Conservation (phyloP, 2,797 vertebrate genomes). For the Oryzias sinensis region DNA sequence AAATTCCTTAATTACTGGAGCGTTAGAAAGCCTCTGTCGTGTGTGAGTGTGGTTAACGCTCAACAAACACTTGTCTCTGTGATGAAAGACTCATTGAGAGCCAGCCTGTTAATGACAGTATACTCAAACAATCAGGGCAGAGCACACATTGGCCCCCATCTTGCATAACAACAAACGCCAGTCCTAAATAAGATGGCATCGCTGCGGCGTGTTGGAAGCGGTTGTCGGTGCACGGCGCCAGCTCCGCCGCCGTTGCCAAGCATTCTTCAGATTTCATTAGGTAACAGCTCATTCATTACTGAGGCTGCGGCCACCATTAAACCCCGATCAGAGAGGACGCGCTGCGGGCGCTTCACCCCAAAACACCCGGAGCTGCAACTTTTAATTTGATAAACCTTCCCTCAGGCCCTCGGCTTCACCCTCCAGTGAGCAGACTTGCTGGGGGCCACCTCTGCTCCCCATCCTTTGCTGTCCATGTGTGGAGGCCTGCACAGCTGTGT, state of each 20-base stretch:
- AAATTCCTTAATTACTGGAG: no score
- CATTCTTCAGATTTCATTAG: conserved; percentile 76
- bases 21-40: conserved; percentile 15
- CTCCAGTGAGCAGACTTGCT: conserved; percentile 55
- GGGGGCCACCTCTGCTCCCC: conserved; percentile 35
- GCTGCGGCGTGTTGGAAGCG: conserved; percentile 56
- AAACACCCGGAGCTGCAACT: conserved; percentile 28
- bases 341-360: background rate
- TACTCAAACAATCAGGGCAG: conserved; percentile 60
- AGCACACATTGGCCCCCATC: conserved; percentile 49
- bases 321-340: conserved; percentile 51
- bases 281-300: conserved; percentile 75
- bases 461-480: conserved; percentile 43
- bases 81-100: conserved; percentile 22
- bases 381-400: conserved; percentile 49
- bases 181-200: conserved; percentile 66
- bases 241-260: conserved; percentile 60
- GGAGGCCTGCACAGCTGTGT: conserved; percentile 51
- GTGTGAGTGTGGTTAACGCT: conserved; percentile 25
- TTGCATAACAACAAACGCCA: conserved; percentile 48
- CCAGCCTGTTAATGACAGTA: conserved; percentile 56
- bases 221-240: conserved; percentile 55
- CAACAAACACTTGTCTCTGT: conserved; percentile 28
- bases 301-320: conserved; percentile 59
- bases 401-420: conserved; percentile 43